Evolutionary conservation across 2,888 invertebrate genomes (phyloP).

Genomic region (Mythimna albipuncta): DNA sequence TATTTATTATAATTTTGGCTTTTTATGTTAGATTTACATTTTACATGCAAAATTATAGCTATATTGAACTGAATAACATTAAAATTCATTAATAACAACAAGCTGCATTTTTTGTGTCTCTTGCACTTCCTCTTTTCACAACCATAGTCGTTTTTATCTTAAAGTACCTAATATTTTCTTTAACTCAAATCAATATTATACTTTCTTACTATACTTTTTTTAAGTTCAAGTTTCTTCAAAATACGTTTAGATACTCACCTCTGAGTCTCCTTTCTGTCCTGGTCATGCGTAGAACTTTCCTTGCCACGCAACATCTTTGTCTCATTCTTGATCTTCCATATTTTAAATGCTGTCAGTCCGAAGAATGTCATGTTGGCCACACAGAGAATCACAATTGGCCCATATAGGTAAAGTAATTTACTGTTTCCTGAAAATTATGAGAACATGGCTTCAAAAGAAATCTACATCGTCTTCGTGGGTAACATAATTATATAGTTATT

Average conservation of each 20-base stretch:
- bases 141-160: not conserved
- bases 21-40: not conserved
- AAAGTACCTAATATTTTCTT: not conserved
- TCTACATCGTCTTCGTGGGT: not conserved
- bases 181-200: not conserved
- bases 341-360: constrained; percentile 81
- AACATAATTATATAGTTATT: too few species aligned
- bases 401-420: constrained; percentile 82
- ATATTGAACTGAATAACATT: not conserved
- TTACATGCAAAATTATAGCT: not conserved
- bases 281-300: constrained; percentile 82
- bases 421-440: constrained; percentile 76
- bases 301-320: constrained; percentile 80
- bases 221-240: not conserved
- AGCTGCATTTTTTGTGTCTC: not conserved
- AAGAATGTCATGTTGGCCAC: constrained; percentile 83
- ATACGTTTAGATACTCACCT: constrained; percentile 69
- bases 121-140: not conserved
- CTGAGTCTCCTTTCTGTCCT: constrained; percentile 81
- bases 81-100: too few species aligned
- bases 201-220: not conserved
- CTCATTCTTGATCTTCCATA: constrained; percentile 81
- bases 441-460: not conserved
- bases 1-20: not conserved
- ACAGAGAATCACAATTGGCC: constrained; percentile 81